A percentile compares a stretch with the other conserved stretches of the same genome.
These are phyloP conservation scores for Acronicta psi DNA, from an alignment of 2,888 invertebrate genomes.

Conservation along the genomic window DNA sequence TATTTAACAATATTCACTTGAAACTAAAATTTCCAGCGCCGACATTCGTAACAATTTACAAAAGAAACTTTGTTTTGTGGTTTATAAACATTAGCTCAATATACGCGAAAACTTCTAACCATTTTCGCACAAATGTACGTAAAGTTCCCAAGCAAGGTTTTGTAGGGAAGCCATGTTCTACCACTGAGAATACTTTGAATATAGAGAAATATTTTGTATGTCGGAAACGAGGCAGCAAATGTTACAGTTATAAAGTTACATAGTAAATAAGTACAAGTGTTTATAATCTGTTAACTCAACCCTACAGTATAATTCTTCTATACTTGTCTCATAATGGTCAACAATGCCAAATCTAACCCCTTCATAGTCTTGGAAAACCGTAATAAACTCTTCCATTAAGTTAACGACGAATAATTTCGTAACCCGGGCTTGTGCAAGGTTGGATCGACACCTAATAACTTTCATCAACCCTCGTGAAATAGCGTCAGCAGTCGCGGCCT, in stretches of 20 bases:
- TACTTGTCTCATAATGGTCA: no score
- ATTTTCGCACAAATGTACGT: constrained; percentile 32
- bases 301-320: no score
- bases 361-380: no score
- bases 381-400: not conserved
- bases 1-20: constrained; percentile 17
- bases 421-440: constrained; percentile 7
- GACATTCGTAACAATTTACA: constrained; percentile 28
- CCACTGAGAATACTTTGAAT: constrained; percentile 21
- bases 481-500: constrained; percentile 15
- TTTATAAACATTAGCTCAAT: constrained; percentile 49
- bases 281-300: no score
- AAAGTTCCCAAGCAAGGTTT: constrained; percentile 29
- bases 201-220: constrained; percentile 17
- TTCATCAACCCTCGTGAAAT: constrained; percentile 35
- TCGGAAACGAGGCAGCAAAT: not conserved
- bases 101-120: constrained; percentile 49
- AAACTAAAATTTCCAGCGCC: constrained; percentile 18
- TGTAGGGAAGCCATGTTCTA: constrained; percentile 12
- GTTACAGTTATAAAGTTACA: not conserved
- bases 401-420: constrained; percentile 2
- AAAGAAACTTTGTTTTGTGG: constrained; percentile 43
- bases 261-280: not conserved
- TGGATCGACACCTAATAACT: constrained; percentile 16
- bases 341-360: not conserved